Evolutionary conservation across 2,797 vertebrate genomes (phyloP).

Genomic region (Acrossocheilus fasciatus): DNA sequence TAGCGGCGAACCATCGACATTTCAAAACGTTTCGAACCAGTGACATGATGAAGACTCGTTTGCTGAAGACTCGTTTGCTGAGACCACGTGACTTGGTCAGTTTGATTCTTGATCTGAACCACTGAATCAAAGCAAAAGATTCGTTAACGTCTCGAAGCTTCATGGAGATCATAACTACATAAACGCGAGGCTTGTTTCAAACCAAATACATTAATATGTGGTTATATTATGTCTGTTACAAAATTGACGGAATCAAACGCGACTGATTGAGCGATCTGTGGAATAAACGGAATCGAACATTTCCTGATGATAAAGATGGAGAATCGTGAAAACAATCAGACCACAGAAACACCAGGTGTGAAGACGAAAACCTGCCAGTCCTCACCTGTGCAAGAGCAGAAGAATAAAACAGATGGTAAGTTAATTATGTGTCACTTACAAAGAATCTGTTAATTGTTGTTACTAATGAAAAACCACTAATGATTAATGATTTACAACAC

Average conservation of each 20-base stretch:
- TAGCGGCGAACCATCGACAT: not conserved
- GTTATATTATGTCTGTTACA: not conserved
- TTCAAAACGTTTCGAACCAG: not conserved
- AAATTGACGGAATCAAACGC: no score
- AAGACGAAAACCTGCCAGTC: not conserved
- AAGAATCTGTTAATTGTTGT: not conserved
- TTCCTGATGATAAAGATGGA: slow-evolving; percentile 12
- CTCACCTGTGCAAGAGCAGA: not conserved
- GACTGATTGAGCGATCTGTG: not conserved
- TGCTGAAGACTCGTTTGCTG: not conserved
- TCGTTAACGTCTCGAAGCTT: not conserved
- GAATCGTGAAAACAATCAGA: not conserved
- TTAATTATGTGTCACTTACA: not conserved
- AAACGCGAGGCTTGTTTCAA: not conserved
- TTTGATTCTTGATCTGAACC: not conserved
- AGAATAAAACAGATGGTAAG: not conserved
- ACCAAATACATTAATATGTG: not conserved
- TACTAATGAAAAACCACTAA: not conserved
- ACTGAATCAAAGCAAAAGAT: not conserved
- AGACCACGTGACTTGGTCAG: not conserved
- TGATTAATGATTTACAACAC: no score
- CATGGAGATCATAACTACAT: not conserved
- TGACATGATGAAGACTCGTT: not conserved
- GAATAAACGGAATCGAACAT: not conserved
- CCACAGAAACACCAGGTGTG: not conserved